Conservation (phyloP, 2,888 invertebrate species). For the Ornithoptera priamus region DNA sequence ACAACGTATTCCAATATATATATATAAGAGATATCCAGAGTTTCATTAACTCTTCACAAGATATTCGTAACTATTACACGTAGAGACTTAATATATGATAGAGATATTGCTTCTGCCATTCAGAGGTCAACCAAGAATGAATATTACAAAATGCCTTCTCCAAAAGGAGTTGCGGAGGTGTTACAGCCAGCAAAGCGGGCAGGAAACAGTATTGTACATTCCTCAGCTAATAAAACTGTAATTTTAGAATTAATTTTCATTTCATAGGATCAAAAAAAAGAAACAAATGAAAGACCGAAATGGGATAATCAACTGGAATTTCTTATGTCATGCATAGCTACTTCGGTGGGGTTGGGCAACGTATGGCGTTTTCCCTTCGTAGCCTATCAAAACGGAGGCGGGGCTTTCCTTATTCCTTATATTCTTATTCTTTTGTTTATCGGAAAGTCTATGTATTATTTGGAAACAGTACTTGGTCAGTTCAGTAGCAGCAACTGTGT, state of each 20-base stretch:
- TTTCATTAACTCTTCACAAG: no score
- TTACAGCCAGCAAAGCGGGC: no score
- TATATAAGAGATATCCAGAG: no score
- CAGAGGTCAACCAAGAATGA: no score
- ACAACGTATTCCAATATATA: no score
- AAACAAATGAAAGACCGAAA: slow-evolving; percentile 52
- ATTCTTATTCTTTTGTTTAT: slow-evolving; percentile 84
- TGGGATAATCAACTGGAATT: slow-evolving; percentile 87
- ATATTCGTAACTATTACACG: no score
- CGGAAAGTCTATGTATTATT: slow-evolving; percentile 89
- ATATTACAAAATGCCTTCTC: no score
- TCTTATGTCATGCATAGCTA: slow-evolving; percentile 86
- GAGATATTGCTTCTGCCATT: no score
- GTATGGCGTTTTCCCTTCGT: slow-evolving; percentile 82
- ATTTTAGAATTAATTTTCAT: neutral
- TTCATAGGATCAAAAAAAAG: slow-evolving; percentile 37
- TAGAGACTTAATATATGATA: no score
- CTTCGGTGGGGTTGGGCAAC: slow-evolving; percentile 86
- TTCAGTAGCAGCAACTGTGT: slow-evolving; percentile 90
- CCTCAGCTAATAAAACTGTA: neutral
- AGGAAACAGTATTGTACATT: no score
- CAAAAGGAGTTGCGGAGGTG: no score
- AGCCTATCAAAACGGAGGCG: slow-evolving; percentile 86
- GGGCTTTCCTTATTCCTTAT: slow-evolving; percentile 87
- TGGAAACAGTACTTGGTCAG: slow-evolving; percentile 91